Percentiles rank a stretch among this genome's conserved stretches.
Conservation (phyloP, 1,140 invertebrate species). For the Trachymyrmex septentrionalis region DNA sequence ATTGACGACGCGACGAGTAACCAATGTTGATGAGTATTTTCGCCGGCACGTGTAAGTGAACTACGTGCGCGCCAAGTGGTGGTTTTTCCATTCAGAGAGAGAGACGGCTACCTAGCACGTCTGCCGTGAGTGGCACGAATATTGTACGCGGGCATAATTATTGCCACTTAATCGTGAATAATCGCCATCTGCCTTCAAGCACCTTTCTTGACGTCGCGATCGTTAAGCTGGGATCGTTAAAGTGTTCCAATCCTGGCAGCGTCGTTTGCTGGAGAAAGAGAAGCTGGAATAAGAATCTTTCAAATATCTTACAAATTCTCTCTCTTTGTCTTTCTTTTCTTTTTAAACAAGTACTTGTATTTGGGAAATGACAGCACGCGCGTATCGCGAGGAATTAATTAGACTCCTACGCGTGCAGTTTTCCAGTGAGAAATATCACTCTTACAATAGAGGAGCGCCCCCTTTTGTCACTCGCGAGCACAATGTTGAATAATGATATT, state of each 20-base stretch:
- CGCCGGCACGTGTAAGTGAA: slow-evolving; percentile 46
- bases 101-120: slow-evolving; percentile 12
- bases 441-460: not conserved
- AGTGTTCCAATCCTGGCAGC: not conserved
- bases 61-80: slow-evolving; percentile 19
- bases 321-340: too few relatives aligned
- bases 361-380: not conserved
- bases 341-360: not conserved
- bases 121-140: slow-evolving; percentile 42
- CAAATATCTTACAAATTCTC: not conserved
- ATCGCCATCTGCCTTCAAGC: slow-evolving; percentile 26
- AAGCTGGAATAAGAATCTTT: slow-evolving; percentile 18
- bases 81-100: slow-evolving; percentile 46
- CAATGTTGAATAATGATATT: slow-evolving; percentile 41
- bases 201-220: slow-evolving; percentile 24
- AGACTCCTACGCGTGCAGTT: slow-evolving; percentile 15
- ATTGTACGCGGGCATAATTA: slow-evolving; percentile 51
- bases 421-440: not conserved
- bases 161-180: slow-evolving; percentile 51
- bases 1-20: slow-evolving; percentile 30
- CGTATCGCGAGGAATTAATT: slow-evolving; percentile 43
- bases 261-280: not conserved
- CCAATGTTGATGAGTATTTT: slow-evolving; percentile 54
- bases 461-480: slow-evolving; percentile 9
- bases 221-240: slow-evolving; percentile 15